Conservation (phyloP, 2,113 vertebrate genomes). For the Carassius gibelio region DNA sequence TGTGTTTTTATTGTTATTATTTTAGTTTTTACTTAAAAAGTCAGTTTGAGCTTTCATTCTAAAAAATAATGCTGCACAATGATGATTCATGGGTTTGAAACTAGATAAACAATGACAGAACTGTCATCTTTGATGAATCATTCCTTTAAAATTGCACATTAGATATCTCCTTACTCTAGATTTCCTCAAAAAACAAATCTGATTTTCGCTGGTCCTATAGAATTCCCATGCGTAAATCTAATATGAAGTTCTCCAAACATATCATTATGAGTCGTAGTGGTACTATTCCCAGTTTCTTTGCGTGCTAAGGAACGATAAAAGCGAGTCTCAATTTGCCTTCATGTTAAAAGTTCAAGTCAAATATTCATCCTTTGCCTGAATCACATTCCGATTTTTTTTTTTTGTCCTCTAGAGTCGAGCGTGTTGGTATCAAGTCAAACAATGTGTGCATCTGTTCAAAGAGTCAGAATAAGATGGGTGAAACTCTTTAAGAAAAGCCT, state of each 20-base stretch:
- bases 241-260: constrained; percentile 32
- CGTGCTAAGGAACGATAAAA: constrained; percentile 41
- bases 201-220: background rate
- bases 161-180: constrained; percentile 2
- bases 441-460: constrained; percentile 55
- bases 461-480: constrained; percentile 45
- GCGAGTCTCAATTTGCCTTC: constrained; percentile 46
- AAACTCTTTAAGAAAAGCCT: constrained; percentile 51
- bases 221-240: background rate
- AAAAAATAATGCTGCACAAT: background rate
- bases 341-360: constrained; percentile 12
- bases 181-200: background rate
- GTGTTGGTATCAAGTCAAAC: constrained; percentile 55
- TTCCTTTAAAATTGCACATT: background rate
- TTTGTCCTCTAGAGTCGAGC: constrained; percentile 43
- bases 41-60: background rate
- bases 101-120: background rate
- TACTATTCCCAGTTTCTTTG: constrained; percentile 41
- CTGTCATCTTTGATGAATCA: background rate
- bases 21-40: background rate
- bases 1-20: too few species aligned
- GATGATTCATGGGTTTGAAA: background rate
- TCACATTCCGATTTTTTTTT: background rate
- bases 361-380: constrained; percentile 48
- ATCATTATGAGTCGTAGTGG: constrained; percentile 19